A percentile compares a stretch with the other conserved stretches of the same genome.
Evolutionary conservation across 2,888 invertebrate genomes (phyloP).

Genomic region (Drosophila kokeensis): DNA sequence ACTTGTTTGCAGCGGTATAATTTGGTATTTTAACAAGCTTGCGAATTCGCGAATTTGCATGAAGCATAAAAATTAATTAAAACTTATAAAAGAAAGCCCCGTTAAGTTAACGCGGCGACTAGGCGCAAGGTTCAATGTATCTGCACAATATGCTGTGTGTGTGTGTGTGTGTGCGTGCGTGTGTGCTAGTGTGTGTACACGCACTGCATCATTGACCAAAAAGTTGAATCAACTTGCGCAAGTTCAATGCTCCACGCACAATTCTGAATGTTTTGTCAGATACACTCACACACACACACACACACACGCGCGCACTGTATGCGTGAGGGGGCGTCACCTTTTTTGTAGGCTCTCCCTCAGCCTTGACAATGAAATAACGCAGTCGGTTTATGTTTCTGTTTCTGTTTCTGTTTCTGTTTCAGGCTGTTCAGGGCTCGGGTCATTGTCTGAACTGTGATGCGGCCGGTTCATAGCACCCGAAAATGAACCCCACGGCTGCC

Average conservation of each 20-base stretch:
- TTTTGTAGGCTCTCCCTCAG: conserved; percentile 17
- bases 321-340: conserved; percentile 47
- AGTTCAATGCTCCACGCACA: conserved; percentile 64
- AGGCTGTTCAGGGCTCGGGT: conserved; percentile 21
- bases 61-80: conserved; percentile 70
- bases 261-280: conserved; percentile 25
- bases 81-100: conserved; percentile 52
- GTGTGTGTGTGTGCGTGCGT: accelerated
- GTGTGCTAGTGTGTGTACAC: conserved; percentile 15
- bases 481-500: background rate
- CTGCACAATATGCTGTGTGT: conserved; percentile 40
- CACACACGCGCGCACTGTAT: conserved; percentile 31
- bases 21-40: conserved; percentile 65
- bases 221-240: conserved; percentile 73
- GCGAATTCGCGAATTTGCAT: conserved; percentile 37
- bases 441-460: conserved; percentile 46
- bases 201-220: conserved; percentile 33
- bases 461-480: conserved; percentile 50
- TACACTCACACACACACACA: conserved; percentile 28
- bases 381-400: conserved; percentile 36
- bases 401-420: conserved; percentile 16
- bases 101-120: conserved; percentile 38
- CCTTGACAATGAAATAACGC: conserved; percentile 58
- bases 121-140: conserved; percentile 65
- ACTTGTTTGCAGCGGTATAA: conserved; percentile 54